Evolutionary conservation across 2,113 vertebrate genomes (phyloP).

Genomic region (Anguilla japonica): DNA sequence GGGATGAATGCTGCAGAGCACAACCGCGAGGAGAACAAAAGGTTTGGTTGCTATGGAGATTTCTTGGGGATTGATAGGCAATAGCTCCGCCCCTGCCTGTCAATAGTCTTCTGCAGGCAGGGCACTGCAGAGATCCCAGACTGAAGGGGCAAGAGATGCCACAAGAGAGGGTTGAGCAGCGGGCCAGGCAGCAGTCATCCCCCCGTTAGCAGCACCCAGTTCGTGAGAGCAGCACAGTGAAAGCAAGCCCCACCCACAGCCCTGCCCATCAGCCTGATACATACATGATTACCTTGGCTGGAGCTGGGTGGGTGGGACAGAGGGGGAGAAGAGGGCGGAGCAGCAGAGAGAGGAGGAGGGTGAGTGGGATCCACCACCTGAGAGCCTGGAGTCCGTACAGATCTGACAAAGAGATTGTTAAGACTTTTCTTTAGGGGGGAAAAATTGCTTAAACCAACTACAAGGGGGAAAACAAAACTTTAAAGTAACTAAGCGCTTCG

Average conservation of each 20-base stretch:
- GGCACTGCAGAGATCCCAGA: too few relatives aligned
- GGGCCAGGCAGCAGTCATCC: neutral
- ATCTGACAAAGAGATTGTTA: constrained; percentile 79
- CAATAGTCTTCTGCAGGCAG: neutral
- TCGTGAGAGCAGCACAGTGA: constrained; percentile 56
- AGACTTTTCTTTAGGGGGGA: constrained; percentile 40
- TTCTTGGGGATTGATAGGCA: too few relatives aligned
- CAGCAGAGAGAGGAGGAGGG: constrained; percentile 66
- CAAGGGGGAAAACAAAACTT: neutral
- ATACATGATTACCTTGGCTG: constrained; percentile 96
- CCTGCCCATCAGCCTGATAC: constrained; percentile 75
- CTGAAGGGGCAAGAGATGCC: too few relatives aligned
- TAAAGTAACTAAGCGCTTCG: too few relatives aligned
- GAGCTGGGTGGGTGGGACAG: constrained; percentile 83
- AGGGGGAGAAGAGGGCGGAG: constrained; percentile 74
- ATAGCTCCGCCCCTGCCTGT: too few relatives aligned
- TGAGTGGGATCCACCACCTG: constrained; percentile 67
- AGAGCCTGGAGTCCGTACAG: constrained; percentile 82
- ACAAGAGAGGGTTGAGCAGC: neutral
- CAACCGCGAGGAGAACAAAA: neutral
- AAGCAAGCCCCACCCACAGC: constrained; percentile 60
- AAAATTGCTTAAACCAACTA: neutral
- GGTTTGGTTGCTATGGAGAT: too few relatives aligned
- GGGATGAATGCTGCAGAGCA: constrained; percentile 19
- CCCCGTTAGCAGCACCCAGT: neutral